These are phyloP conservation scores for Gobius niger DNA, from an alignment of 2,113 vertebrate species.

Conservation along the genomic window DNA sequence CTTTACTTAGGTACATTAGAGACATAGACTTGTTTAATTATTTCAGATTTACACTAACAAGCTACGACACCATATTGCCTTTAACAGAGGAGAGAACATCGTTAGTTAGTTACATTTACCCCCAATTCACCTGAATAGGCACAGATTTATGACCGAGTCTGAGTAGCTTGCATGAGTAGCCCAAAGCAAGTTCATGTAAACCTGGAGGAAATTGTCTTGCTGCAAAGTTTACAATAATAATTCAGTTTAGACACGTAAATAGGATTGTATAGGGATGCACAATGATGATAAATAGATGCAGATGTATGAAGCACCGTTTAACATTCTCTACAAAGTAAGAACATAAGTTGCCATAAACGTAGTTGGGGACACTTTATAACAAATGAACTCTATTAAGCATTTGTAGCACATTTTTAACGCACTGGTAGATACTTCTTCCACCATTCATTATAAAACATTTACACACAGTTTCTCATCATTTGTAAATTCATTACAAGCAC, in stretches of 20 bases:
- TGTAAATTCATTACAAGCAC: too few species aligned
- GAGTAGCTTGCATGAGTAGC: constrained; percentile 32
- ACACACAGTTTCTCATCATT: too few species aligned
- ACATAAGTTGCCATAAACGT: too few species aligned
- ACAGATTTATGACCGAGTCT: neutral
- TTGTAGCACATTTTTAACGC: too few species aligned
- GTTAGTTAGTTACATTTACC: constrained; percentile 34
- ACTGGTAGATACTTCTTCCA: too few species aligned
- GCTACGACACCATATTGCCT: constrained; percentile 73
- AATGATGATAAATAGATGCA: neutral
- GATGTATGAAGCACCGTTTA: neutral
- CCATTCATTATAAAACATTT: too few species aligned
- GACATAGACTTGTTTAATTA: constrained; percentile 29
- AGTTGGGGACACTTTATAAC: too few species aligned
- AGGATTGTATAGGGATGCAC: neutral
- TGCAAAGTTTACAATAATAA: neutral
- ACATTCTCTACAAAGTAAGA: constrained; percentile 3
- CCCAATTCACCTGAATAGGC: constrained; percentile 36
- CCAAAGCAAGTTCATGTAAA: constrained; percentile 10
- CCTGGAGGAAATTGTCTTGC: constrained; percentile 1
- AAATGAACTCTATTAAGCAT: too few species aligned
- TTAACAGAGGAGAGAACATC: constrained; percentile 59
- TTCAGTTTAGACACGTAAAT: neutral
- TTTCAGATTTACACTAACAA: constrained; percentile 51
- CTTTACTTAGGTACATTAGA: constrained; percentile 29